phyloP scores from a whole-genome alignment of 2,113 vertebrate species.

The Bubo blakistoni region DNA sequence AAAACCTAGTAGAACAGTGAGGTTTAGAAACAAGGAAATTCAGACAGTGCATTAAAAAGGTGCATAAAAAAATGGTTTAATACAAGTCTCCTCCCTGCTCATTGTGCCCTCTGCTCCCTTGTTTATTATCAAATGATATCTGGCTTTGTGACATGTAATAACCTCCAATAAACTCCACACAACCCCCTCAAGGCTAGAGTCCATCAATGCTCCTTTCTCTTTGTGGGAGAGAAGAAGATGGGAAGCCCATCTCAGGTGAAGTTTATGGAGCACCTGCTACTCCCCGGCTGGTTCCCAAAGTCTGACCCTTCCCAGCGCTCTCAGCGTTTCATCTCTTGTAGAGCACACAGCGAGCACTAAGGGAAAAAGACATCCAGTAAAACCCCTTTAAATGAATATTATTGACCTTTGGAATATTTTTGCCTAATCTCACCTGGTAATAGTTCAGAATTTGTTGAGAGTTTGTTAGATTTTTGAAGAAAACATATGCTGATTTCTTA shows the following conservation, averaged over 20 bases:
- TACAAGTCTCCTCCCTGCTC: background rate
- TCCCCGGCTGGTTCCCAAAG: background rate
- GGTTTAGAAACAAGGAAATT: background rate
- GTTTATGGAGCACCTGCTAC: background rate
- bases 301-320: background rate
- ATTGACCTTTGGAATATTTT: background rate
- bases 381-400: background rate
- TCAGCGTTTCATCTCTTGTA: background rate
- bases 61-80: background rate
- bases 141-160: background rate
- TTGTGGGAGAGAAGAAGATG: background rate
- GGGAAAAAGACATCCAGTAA: background rate
- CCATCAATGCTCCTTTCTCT: background rate
- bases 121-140: background rate
- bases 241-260: rapidly evolving
- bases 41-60: background rate
- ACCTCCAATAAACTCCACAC: background rate
- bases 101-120: background rate
- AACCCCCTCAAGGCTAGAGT: background rate
- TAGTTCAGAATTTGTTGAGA: background rate
- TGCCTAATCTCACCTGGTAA: background rate
- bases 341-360: background rate
- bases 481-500: background rate
- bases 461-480: background rate
- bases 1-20: background rate